A percentile compares a stretch with the other conserved stretches of the same genome.
phyloP scores from a whole-genome alignment of 2,797 vertebrate species.

The Sebastes oblongus region DNA sequence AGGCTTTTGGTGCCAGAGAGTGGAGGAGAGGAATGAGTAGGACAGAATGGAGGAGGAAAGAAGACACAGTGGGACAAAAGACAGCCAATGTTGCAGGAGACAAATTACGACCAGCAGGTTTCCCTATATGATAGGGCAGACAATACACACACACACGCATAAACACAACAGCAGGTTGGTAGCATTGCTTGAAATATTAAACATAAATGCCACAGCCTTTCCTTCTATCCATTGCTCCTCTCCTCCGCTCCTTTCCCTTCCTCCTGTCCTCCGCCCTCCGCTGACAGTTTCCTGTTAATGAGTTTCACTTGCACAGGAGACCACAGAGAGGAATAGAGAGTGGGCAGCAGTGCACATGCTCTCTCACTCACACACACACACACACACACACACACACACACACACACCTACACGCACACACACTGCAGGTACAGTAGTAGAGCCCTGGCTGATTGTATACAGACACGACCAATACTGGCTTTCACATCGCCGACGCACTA shows the following conservation, averaged over 20 bases:
- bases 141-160: slow-evolving; percentile 22
- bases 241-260: background rate
- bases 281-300: slow-evolving; percentile 69
- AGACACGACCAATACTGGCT: slow-evolving; percentile 39
- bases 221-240: slow-evolving; percentile 24
- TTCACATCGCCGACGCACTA: slow-evolving; percentile 22
- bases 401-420: slow-evolving; percentile 17
- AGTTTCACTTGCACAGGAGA: slow-evolving; percentile 61
- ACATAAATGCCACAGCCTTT: slow-evolving; percentile 58
- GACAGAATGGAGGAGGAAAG: slow-evolving; percentile 19
- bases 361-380: background rate
- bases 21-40: slow-evolving; percentile 4
- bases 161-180: slow-evolving; percentile 24
- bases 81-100: slow-evolving; percentile 36
- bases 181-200: slow-evolving; percentile 55
- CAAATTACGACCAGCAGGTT: slow-evolving; percentile 46
- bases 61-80: slow-evolving; percentile 15
- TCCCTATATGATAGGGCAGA: slow-evolving; percentile 28
- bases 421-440: slow-evolving; percentile 33
- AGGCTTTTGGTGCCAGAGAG: background rate
- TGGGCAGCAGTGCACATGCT: slow-evolving; percentile 3
- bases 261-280: slow-evolving; percentile 28
- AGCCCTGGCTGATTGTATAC: slow-evolving; percentile 26
- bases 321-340: slow-evolving; percentile 53
- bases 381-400: no score